These are phyloP conservation scores for Drosophila mimetica DNA, from an alignment of 2,888 invertebrate species.

Conservation along the genomic window DNA sequence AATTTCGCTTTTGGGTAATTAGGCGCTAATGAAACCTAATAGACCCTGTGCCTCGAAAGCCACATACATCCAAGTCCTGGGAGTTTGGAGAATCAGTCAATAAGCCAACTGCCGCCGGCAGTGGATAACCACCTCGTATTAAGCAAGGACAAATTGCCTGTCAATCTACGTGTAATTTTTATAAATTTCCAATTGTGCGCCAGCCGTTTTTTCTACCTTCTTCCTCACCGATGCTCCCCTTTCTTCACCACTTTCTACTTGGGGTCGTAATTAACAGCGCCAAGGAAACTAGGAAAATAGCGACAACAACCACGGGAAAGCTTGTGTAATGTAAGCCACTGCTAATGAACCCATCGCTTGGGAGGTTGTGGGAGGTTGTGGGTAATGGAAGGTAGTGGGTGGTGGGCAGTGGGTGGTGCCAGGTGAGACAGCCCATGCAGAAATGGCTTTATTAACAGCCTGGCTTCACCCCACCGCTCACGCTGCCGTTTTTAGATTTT, in stretches of 20 bases:
- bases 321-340: constrained; percentile 65
- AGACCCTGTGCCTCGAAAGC: constrained; percentile 39
- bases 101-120: constrained; percentile 49
- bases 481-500: constrained; percentile 68
- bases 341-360: constrained; percentile 50
- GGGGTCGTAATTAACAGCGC: constrained; percentile 69
- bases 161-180: constrained; percentile 80
- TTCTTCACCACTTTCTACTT: constrained; percentile 41
- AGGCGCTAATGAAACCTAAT: constrained; percentile 70
- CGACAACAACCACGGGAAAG: constrained; percentile 25
- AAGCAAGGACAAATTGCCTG: constrained; percentile 77
- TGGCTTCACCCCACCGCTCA: constrained; percentile 15
- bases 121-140: constrained; percentile 62
- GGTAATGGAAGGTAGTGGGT: not conserved
- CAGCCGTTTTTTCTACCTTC: constrained; percentile 11
- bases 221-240: constrained; percentile 1
- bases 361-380: not conserved
- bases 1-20: constrained; percentile 75
- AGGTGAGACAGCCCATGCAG: constrained; percentile 59
- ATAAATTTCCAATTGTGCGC: constrained; percentile 68
- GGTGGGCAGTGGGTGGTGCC: constrained; percentile 10
- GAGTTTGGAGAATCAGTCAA: constrained; percentile 48
- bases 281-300: constrained; percentile 41
- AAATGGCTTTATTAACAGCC: constrained; percentile 75
- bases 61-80: constrained; percentile 60